These are phyloP conservation scores for Drosophila suzukii DNA, from an alignment of 1,140 invertebrate species.

Conservation along the genomic window DNA sequence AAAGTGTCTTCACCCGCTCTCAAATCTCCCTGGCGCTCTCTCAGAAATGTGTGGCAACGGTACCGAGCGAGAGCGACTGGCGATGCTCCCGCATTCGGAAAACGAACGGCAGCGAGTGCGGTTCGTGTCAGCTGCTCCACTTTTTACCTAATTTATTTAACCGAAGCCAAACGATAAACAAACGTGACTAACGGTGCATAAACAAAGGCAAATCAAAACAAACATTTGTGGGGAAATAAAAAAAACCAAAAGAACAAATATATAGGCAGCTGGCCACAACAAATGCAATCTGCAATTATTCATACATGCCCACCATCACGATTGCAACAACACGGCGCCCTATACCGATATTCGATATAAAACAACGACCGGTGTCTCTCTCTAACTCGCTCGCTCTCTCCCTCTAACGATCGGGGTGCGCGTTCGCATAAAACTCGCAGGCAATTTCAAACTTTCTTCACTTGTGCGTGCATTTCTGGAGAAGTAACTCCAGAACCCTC, in stretches of 20 bases:
- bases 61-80: constrained; percentile 1
- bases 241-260: constrained; percentile 24
- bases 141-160: constrained; percentile 2
- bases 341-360: constrained; percentile 41
- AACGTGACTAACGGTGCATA: constrained; percentile 41
- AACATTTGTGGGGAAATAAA: constrained; percentile 37
- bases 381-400: constrained; percentile 7
- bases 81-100: constrained; percentile 39
- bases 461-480: constrained; percentile 54
- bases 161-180: constrained; percentile 42
- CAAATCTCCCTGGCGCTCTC: constrained; percentile 5
- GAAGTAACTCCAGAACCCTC: constrained; percentile 26
- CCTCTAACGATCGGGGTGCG: not conserved
- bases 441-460: constrained; percentile 59
- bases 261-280: constrained; percentile 31
- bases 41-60: constrained; percentile 5
- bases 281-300: constrained; percentile 44
- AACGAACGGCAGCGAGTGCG: constrained; percentile 45
- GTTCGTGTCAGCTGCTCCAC: constrained; percentile 41
- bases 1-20: not conserved
- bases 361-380: constrained; percentile 25
- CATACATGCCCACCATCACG: constrained; percentile 17
- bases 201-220: constrained; percentile 29
- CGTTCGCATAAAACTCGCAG: constrained; percentile 51
- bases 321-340: constrained; percentile 2